Conservation (phyloP, 2,888 invertebrate genomes). For the Drosophila rubida region DNA sequence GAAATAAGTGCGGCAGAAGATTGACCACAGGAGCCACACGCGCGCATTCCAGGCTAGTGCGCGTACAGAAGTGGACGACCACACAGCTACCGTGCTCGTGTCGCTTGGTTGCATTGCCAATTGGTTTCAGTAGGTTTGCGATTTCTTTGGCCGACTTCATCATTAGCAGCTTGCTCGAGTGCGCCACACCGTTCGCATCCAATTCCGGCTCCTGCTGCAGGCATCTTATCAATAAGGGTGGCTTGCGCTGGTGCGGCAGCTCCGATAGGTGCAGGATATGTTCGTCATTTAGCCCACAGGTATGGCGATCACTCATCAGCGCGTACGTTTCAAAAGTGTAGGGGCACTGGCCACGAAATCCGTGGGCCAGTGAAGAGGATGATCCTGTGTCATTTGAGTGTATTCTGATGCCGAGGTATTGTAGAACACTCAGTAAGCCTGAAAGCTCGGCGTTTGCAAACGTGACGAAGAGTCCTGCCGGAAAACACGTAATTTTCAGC, state of each 20-base stretch:
- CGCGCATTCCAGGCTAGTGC: conserved; percentile 95
- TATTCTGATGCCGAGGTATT: conserved; percentile 57
- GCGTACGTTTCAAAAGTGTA: conserved; percentile 81
- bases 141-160: conserved; percentile 82
- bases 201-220: conserved; percentile 63
- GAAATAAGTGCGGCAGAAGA: conserved; percentile 94
- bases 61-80: conserved; percentile 94
- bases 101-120: conserved; percentile 86
- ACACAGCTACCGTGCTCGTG: conserved; percentile 89
- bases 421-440: conserved; percentile 51
- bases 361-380: conserved; percentile 55
- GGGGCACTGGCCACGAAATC: conserved; percentile 69
- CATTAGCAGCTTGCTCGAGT: conserved; percentile 65
- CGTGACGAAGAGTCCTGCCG: conserved; percentile 30
- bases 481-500: neutral
- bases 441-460: conserved; percentile 43
- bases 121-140: conserved; percentile 79
- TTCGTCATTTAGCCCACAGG: conserved; percentile 76
- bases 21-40: conserved; percentile 96
- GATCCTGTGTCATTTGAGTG: conserved; percentile 46
- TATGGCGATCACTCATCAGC: conserved; percentile 62
- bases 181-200: conserved; percentile 38
- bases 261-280: conserved; percentile 73
- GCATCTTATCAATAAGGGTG: conserved; percentile 83
- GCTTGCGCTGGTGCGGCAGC: conserved; percentile 56